Conservation (phyloP, 2,797 vertebrate genomes). For the Knipowitschia caucasica region DNA sequence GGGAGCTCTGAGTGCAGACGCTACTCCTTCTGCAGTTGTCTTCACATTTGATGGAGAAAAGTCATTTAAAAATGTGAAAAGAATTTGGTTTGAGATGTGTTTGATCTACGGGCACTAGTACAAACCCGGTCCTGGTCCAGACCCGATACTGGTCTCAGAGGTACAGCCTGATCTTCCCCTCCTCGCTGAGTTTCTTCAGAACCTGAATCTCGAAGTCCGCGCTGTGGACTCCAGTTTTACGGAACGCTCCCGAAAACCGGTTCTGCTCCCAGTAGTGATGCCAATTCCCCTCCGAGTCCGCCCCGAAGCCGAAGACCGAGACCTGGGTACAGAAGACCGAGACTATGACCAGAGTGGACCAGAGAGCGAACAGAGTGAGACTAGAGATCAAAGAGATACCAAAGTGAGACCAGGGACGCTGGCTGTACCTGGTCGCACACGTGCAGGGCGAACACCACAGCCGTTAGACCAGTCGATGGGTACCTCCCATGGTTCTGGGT, state of each 20-base stretch:
- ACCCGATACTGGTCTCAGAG: conserved; percentile 3
- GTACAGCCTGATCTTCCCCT: conserved; percentile 69
- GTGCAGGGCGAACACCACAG: conserved; percentile 80
- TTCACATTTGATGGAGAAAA: too few species aligned
- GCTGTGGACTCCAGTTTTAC: conserved; percentile 76
- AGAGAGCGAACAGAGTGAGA: not conserved
- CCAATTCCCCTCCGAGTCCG: conserved; percentile 80
- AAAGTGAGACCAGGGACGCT: not conserved
- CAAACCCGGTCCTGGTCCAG: not conserved
- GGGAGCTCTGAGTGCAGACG: too few species aligned
- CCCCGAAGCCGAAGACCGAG: conserved; percentile 81
- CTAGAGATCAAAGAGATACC: not conserved
- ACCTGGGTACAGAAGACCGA: conserved; percentile 57
- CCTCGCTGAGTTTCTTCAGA: conserved; percentile 55
- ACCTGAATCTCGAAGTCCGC: conserved; percentile 66
- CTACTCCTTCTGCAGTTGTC: too few species aligned
- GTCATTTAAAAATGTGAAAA: too few species aligned
- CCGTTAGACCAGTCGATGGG: conserved; percentile 80
- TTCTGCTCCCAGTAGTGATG: conserved; percentile 86
- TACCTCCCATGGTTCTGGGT: conserved; percentile 70
- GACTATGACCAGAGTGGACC: not conserved
- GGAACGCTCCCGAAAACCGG: conserved; percentile 72
- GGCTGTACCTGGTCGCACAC: conserved; percentile 75
- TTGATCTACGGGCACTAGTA: too few species aligned
- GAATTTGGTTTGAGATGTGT: too few species aligned